Evolutionary conservation across 53 echinoderm and acorn worm genomes (phyloP).

Genomic region (Temnopleurus reevesii): DNA sequence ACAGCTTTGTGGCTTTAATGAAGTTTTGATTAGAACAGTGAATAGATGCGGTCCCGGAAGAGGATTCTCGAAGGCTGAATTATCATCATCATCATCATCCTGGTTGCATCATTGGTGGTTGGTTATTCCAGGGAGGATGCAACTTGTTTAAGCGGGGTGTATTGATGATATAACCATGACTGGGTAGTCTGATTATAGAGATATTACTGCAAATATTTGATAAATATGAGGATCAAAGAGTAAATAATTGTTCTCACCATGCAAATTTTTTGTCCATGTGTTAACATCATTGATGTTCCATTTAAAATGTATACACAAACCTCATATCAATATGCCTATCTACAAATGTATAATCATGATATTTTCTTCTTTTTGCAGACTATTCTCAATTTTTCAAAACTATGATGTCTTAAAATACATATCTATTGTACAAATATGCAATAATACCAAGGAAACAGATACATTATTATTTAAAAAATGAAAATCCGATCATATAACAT

Average conservation of each 20-base stretch:
- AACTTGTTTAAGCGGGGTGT: not conserved
- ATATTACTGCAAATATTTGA: not conserved
- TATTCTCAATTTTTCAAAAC: no score
- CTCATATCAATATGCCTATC: no score
- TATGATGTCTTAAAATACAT: no score
- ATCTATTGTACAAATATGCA: no score
- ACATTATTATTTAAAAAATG: no score
- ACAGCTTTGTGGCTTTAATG: constrained; percentile 27
- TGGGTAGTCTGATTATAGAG: not conserved
- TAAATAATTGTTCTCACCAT: not conserved
- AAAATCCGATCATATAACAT: no score
- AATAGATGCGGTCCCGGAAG: constrained; percentile 11
- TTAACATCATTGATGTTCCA: no score
- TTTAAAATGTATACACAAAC: no score
- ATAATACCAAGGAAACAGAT: no score
- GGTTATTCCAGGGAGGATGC: constrained; percentile 9
- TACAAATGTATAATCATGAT: no score
- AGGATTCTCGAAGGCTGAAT: not conserved
- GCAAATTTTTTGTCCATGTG: not conserved
- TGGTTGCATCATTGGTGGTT: not conserved
- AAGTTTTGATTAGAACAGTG: constrained; percentile 41
- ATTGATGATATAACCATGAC: constrained; percentile 14
- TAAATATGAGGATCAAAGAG: not conserved
- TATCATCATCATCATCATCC: not conserved
- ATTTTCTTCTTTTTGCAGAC: no score